A percentile compares a stretch with the other conserved stretches of the same genome.
Evolutionary conservation across 2,113 vertebrate genomes (phyloP).

Genomic region (Albula glossodonta): DNA sequence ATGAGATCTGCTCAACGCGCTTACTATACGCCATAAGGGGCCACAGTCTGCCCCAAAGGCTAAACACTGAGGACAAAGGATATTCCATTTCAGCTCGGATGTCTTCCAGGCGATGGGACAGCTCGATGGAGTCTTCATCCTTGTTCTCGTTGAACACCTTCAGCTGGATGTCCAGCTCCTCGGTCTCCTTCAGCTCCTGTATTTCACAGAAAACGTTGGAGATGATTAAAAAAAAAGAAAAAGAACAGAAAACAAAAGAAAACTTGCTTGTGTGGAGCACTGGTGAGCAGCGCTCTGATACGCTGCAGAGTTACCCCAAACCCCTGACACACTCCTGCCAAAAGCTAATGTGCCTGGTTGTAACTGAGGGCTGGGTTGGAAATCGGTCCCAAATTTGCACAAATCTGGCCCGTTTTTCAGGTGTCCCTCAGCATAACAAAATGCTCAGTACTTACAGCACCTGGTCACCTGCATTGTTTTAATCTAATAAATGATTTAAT

Average conservation of each 20-base stretch:
- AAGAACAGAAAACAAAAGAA: constrained; percentile 1
- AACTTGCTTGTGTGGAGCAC: background rate
- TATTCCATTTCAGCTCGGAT: constrained; percentile 99
- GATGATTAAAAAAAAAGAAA: background rate
- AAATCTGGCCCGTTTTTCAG: background rate
- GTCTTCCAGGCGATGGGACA: constrained; percentile 92
- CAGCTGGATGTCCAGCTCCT: constrained; percentile 98
- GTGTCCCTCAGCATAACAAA: background rate
- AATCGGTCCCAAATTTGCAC: background rate
- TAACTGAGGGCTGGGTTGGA: background rate
- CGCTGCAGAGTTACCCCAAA: background rate
- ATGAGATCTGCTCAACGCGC: constrained; percentile 44
- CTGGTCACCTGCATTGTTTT: background rate
- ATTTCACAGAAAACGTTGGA: constrained; percentile 3
- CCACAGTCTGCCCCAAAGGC: constrained; percentile 10
- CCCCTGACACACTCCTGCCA: background rate
- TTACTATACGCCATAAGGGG: constrained; percentile 28
- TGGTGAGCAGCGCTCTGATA: no score
- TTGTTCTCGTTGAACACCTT: constrained; percentile 98
- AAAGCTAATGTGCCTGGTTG: background rate
- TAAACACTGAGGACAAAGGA: constrained; percentile 77
- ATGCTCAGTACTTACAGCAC: background rate
- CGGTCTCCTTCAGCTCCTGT: constrained; percentile 92
- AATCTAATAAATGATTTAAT: background rate
- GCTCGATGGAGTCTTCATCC: constrained; percentile 93